Conservation (phyloP, 2,888 invertebrate genomes). For the Tinea semifulvella region DNA sequence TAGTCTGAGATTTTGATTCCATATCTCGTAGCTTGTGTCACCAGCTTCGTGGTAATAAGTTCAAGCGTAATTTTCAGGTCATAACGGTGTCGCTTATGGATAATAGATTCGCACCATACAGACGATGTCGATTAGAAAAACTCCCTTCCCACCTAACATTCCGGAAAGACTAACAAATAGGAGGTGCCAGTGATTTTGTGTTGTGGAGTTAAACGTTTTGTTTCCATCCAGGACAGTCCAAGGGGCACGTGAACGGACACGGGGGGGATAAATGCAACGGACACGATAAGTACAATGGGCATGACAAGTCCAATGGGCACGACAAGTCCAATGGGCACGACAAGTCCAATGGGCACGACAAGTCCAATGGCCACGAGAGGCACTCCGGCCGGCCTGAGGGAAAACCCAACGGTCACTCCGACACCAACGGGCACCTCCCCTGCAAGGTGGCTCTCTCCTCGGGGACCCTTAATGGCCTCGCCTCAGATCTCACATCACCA, state of each 20-base stretch:
- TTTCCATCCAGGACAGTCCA: slow-evolving; percentile 8
- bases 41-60: slow-evolving; percentile 7
- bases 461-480: slow-evolving; percentile 22
- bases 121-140: slow-evolving; percentile 7
- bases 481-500: slow-evolving; percentile 51
- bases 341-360: slow-evolving; percentile 21
- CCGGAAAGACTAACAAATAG: slow-evolving; percentile 10
- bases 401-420: slow-evolving; percentile 22
- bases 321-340: slow-evolving; percentile 25
- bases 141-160: slow-evolving; percentile 6
- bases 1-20: too few species aligned
- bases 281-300: slow-evolving; percentile 4
- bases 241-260: slow-evolving; percentile 19
- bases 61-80: slow-evolving; percentile 11
- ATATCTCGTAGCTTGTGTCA: neutral
- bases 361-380: slow-evolving; percentile 28
- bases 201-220: slow-evolving; percentile 8
- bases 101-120: slow-evolving; percentile 9
- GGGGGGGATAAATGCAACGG: slow-evolving; percentile 10
- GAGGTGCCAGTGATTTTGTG: slow-evolving; percentile 5
- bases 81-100: slow-evolving; percentile 8
- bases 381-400: slow-evolving; percentile 27
- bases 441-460: slow-evolving; percentile 26
- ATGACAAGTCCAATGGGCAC: slow-evolving; percentile 21
- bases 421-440: slow-evolving; percentile 23